A percentile compares a stretch with the other conserved stretches of the same genome.
Conservation (phyloP, 2,113 vertebrate genomes). For the Peromyscus californicus region DNA sequence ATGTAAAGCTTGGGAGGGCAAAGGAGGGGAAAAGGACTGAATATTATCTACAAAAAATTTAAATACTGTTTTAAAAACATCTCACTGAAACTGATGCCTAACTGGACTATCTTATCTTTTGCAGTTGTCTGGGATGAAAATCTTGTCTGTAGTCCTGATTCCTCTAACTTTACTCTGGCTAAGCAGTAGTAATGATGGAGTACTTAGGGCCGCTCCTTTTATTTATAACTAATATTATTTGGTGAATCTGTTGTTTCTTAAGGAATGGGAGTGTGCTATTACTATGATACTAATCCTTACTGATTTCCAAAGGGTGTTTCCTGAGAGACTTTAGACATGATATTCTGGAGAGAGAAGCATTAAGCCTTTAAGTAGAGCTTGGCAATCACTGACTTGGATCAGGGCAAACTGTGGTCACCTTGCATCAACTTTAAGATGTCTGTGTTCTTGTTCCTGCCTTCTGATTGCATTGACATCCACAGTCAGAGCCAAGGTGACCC, state of each 20-base stretch:
- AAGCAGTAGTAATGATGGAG: background rate
- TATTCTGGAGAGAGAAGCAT: slow-evolving; percentile 13
- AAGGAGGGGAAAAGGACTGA: background rate
- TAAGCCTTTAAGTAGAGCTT: background rate
- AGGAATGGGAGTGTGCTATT: slow-evolving; percentile 16
- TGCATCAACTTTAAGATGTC: slow-evolving; percentile 11
- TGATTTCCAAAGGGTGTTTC: background rate
- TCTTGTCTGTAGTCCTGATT: background rate
- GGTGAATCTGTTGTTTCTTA: background rate
- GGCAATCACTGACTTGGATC: background rate
- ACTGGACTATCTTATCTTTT: slow-evolving; percentile 11
- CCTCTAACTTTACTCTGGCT: background rate
- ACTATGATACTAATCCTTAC: background rate
- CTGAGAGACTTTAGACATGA: slow-evolving; percentile 47
- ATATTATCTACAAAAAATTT: slow-evolving; percentile 25
- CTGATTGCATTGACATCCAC: background rate
- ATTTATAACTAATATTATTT: background rate
- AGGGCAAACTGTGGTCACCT: background rate
- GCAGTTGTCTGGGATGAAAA: background rate
- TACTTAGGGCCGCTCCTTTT: background rate
- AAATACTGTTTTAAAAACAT: background rate
- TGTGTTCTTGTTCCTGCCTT: background rate
- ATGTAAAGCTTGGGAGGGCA: background rate
- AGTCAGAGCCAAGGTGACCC: background rate
- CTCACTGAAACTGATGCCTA: background rate